Evolutionary conservation across 2,797 vertebrate species (phyloP), one percentile per base, ranked within the genome.

Genomic region (Echeneis naucrates): DNA sequence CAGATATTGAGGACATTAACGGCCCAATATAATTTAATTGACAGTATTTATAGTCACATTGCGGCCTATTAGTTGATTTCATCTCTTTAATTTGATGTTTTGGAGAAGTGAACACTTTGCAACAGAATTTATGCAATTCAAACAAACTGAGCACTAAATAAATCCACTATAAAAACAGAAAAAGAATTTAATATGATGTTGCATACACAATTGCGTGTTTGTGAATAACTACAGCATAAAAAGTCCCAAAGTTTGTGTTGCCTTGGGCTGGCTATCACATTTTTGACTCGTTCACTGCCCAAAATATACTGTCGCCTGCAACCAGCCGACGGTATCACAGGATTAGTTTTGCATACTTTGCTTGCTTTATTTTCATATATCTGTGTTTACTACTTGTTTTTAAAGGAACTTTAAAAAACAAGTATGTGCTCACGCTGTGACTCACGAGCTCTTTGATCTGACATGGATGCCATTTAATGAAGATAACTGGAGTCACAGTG

Each of bases 391-490:
- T 81, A 65, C 73, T 86, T 79, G 67, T 84, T 85, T 88, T 77
- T 78, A 81, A 68, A 52, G 66, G 72, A 84, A 87, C 75, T 86
- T 85, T 72, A n/a, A n/a, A n/a, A n/a, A n/a, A n/a, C n/a, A n/a
- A n/a, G n/a, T n/a, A 75, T 64, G 78, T 82, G 70, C 58, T 78
- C 72, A 75, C 67, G 44, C 71, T 26, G 71, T 79, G 81, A 72
- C 82, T 86, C 83, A 75, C 58, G 12, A 37, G 61, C 59, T 76
- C 88, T 91, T 89, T 90, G 86, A 91, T 90, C 82, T 86, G 80
- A 88, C 86, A 83, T 30, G 56, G 81, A 69, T 89, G 86, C 70
- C 78, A 87, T 90, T 90, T 88, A 88, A 90, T 86, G 84, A 89
- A 85, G 78, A 87, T 86, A 89, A 84, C 81, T 81, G 72, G 72